Base-by-base conservation (phyloP, 1,140 invertebrate species). In the Trichoplusia ni region DNA sequence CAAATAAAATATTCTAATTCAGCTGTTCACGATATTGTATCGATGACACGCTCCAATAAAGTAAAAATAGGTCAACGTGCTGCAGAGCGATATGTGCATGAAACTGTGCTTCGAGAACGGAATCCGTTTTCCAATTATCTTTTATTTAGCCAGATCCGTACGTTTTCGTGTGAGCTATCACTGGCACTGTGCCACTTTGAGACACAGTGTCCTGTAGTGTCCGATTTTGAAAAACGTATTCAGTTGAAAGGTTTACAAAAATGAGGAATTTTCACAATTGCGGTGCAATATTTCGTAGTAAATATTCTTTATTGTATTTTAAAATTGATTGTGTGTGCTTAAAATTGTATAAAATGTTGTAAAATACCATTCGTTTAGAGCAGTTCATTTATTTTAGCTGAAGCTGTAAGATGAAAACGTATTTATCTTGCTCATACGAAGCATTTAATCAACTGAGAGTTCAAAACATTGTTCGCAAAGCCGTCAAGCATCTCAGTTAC, bases 111-210 rank as follows among this genome's bases (percentile, higher is more conserved):
- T 25, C 46, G 8, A 49, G 25, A 18, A 29, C 46, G 14, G 25
- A 49, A 49, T 49, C 46, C 46, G 46, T 49, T 49, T 49, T 49
- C 46, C 46, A 49, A 49, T 49, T 31, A 49, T 49, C 46, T 49
- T 13, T n/a, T 49, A 29, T 49, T 49, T 49, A 29, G 46, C 29
- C 46, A 23, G 25, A 27, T 6, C 42, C 23, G 23, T 29, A 8
- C 27, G 25, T 14, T 49, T 49, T 29, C 8, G 8, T 13, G 21
- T 9, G 46, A 49, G 46, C 2, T 8, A 49, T 49, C 14, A 8
- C 16, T 49, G 46, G 46, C 46, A 49, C 46, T 4, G 13, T 49
- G 46, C 46, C 46, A 49, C 13, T 49, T 49, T 49, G 16, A 31
- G 29, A 49, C 46, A 49, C 46, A 8, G 46, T 49, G 46, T 49